Conservation (phyloP, 2,888 invertebrate species). For the Tricholauxania praeusta region DNA sequence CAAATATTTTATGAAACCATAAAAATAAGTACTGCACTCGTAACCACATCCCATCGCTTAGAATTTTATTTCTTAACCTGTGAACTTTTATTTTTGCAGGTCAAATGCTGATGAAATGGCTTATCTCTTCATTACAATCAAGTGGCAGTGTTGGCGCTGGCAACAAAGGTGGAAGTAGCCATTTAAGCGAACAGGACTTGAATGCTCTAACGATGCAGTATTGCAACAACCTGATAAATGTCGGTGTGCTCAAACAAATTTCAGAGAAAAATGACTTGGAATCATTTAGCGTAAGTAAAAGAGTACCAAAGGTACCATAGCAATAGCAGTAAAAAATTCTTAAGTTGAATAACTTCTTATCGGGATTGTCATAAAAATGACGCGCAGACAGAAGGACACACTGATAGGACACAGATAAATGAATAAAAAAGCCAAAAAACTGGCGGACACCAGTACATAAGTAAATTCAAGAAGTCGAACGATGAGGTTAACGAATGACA, state of each 20-base stretch:
- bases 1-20: constrained; percentile 41
- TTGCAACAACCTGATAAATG: constrained; percentile 87
- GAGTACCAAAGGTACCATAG: neutral
- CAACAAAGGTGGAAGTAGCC: constrained; percentile 43
- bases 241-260: constrained; percentile 86
- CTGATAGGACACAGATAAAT: too few relatives aligned
- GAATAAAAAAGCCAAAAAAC: too few relatives aligned
- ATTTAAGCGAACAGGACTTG: constrained; percentile 76
- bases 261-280: constrained; percentile 75
- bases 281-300: constrained; percentile 51
- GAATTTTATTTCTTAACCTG: neutral
- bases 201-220: constrained; percentile 84
- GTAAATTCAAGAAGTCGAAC: too few relatives aligned
- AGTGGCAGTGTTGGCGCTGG: constrained; percentile 58
- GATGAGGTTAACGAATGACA: too few relatives aligned
- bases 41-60: neutral
- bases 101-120: constrained; percentile 93
- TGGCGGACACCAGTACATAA: too few relatives aligned
- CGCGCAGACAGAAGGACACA: too few relatives aligned
- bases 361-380: too few relatives aligned
- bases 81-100: constrained; percentile 71
- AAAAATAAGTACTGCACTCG: constrained; percentile 34
- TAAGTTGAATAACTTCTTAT: neutral
- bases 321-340: constrained; percentile 59
- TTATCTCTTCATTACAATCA: constrained; percentile 80